These are phyloP conservation scores for Premnoplex brunnescens DNA, from an alignment of 2,797 vertebrate species.

Conservation along the genomic window DNA sequence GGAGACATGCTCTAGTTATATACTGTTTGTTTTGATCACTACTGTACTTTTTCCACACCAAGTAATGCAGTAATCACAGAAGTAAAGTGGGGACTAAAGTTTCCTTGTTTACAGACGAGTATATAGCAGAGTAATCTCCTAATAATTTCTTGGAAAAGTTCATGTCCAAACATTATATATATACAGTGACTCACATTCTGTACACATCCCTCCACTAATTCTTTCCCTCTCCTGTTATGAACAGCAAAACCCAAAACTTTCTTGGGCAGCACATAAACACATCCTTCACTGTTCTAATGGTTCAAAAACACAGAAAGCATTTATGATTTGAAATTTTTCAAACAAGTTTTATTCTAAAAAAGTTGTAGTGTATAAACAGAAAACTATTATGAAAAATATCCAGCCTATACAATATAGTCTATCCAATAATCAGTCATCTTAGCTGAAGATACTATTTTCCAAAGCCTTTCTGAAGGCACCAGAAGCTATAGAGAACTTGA, in stretches of 20 bases:
- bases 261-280: neutral
- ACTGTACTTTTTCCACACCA: neutral
- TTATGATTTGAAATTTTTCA: neutral
- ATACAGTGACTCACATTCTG: neutral
- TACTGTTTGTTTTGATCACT: neutral
- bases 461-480: neutral
- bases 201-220: neutral
- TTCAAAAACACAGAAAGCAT: neutral
- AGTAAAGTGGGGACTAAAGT: neutral
- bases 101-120: neutral
- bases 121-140: neutral
- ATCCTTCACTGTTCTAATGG: neutral
- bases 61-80: neutral
- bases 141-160: neutral
- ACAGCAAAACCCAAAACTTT: neutral
- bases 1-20: neutral
- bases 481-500: neutral
- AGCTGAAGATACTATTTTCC: neutral
- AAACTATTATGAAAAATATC: neutral
- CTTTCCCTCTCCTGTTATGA: neutral
- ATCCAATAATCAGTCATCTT: neutral
- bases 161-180: neutral
- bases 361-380: neutral
- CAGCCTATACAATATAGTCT: neutral
- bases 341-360: neutral